These are phyloP conservation scores for Macropis europaea DNA, from an alignment of 2,888 invertebrate genomes.

Conservation along the genomic window DNA sequence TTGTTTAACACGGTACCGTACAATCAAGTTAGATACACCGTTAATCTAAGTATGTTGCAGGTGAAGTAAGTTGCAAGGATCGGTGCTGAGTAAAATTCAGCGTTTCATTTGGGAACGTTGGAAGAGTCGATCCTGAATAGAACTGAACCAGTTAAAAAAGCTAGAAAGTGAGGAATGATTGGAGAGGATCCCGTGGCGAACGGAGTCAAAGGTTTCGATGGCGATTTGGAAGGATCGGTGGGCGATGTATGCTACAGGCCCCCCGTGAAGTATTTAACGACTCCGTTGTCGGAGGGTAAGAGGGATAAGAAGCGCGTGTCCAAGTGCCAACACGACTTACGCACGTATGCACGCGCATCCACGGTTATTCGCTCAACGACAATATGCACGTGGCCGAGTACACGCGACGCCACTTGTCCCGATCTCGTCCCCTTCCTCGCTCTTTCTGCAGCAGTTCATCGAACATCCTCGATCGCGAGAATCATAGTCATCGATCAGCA, in stretches of 20 bases:
- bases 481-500: slow-evolving; percentile 1
- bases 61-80: no score
- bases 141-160: neutral
- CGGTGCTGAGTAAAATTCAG: no score
- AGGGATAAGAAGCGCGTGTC: slow-evolving; percentile 75
- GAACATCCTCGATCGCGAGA: neutral
- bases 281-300: slow-evolving; percentile 27
- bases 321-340: slow-evolving; percentile 74
- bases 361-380: slow-evolving; percentile 60
- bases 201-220: neutral
- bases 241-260: neutral
- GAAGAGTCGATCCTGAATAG: neutral
- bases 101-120: no score
- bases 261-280: slow-evolving; percentile 66
- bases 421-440: slow-evolving; percentile 7
- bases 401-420: slow-evolving; percentile 63
- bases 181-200: neutral
- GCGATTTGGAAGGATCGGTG: slow-evolving; percentile 1
- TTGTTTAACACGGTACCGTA: no score
- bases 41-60: no score
- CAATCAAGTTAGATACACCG: no score
- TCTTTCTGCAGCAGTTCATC: slow-evolving; percentile 9
- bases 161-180: neutral
- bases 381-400: slow-evolving; percentile 73
- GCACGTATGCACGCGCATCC: slow-evolving; percentile 65